A percentile compares a stretch with the other conserved stretches of the same genome.
phyloP scores from a whole-genome alignment of 1,140 invertebrate genomes.

The Acromyrmex charruanus region DNA sequence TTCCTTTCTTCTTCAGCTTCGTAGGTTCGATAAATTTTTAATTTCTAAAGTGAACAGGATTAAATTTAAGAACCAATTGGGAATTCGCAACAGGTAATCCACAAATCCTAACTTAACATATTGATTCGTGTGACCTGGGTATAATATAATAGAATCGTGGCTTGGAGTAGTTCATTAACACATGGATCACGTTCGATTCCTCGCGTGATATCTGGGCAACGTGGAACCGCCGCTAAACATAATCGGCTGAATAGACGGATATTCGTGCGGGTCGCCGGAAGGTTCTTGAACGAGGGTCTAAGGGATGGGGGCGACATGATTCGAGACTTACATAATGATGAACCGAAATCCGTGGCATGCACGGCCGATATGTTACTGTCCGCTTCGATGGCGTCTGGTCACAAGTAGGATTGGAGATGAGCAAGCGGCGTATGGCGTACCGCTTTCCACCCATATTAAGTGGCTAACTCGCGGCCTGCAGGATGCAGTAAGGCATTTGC shows the following conservation, averaged over 20 bases:
- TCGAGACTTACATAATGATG: slow-evolving; percentile 82
- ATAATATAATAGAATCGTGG: not conserved
- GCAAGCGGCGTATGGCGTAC: slow-evolving; percentile 66
- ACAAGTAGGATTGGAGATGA: slow-evolving; percentile 72
- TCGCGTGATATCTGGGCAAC: slow-evolving; percentile 42
- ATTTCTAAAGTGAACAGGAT: not conserved
- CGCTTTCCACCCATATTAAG: slow-evolving; percentile 78
- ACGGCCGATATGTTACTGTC: slow-evolving; percentile 77
- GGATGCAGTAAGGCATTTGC: slow-evolving; percentile 51
- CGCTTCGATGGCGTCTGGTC: slow-evolving; percentile 66
- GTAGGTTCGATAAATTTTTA: not conserved
- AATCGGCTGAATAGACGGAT: slow-evolving; percentile 73
- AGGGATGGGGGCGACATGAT: slow-evolving; percentile 14
- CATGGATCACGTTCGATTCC: slow-evolving; percentile 69
- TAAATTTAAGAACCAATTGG: slow-evolving; percentile 15
- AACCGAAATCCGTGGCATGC: slow-evolving; percentile 79
- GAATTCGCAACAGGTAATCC: slow-evolving; percentile 5
- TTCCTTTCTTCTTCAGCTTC: not conserved
- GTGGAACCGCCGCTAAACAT: slow-evolving; percentile 67
- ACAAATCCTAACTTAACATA: not conserved
- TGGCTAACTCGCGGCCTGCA: slow-evolving; percentile 9
- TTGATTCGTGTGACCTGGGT: not conserved
- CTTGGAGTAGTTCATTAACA: slow-evolving; percentile 53
- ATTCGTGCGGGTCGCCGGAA: slow-evolving; percentile 66
- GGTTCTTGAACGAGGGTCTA: slow-evolving; percentile 60